Evolutionary conservation across 53 echinoderm and acorn worm genomes (phyloP).

Genomic region (Glandiceps talaboti): DNA sequence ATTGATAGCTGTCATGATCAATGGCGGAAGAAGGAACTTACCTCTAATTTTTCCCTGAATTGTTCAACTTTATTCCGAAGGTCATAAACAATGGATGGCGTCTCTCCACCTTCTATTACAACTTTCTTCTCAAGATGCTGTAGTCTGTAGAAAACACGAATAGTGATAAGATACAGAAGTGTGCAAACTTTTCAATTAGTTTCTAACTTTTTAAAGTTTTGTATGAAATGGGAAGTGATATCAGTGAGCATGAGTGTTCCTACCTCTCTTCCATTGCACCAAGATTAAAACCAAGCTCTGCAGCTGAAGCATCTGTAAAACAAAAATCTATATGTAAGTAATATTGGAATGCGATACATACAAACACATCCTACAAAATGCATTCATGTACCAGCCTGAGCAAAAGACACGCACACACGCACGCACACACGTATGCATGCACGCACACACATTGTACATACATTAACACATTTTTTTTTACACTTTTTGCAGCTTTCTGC

Average conservation of each 20-base stretch:
- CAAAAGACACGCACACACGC: no score
- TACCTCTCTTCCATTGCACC: slow-evolving; percentile 78
- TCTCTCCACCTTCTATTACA: slow-evolving; percentile 85
- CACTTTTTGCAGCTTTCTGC: no score
- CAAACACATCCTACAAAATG: no score
- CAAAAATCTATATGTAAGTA: not conserved
- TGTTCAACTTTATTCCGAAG: slow-evolving; percentile 97
- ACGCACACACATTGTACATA: no score
- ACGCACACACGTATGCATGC: no score
- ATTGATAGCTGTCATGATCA: no score
- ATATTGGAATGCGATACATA: no score
- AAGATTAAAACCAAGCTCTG: slow-evolving; percentile 80
- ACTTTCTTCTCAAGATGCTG: slow-evolving; percentile 84
- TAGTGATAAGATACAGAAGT: not conserved
- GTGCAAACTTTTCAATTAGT: not conserved
- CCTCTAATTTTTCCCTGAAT: slow-evolving; percentile 92
- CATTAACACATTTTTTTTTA: no score
- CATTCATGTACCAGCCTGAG: no score
- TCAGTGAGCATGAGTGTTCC: slow-evolving; percentile 2
- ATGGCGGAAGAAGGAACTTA: no score
- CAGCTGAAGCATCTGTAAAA: slow-evolving; percentile 68
- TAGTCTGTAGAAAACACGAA: slow-evolving; percentile 28
- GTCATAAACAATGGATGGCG: slow-evolving; percentile 85
- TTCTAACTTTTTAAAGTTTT: not conserved
- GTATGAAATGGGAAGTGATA: not conserved